Base-by-base conservation (phyloP, 92 coral and sea anemone species). In the Porites divaricata region DNA sequence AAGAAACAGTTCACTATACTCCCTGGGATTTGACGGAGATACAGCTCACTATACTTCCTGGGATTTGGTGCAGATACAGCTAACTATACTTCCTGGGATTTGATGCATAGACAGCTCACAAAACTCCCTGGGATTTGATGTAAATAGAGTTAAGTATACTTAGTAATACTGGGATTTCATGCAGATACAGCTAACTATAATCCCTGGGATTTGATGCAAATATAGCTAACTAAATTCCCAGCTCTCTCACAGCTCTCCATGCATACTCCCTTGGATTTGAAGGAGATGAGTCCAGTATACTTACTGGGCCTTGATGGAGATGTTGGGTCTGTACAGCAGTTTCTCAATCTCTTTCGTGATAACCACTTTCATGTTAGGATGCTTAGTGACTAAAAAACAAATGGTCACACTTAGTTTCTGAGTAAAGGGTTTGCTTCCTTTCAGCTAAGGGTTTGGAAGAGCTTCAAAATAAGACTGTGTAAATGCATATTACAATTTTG, bases 121-220 rank as follows among this genome's bases (percentile, higher is more conserved):
- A 35, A 0, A 35, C 45, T 35, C 45, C 45, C 45, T 35, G 45
- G 45, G 45, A 35, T 35, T 35, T 35, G 45, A 35, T 4, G 45
- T 5, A 35, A 35, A 35, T 35, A 35, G 45, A 35, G 49, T 20
- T 49, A 54, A 28, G 6, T 22, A 54, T 82, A 89, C 99, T 89
- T 85, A n/a, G n/a, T n/a, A n/a, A n/a, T n/a, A 96, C 99, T 96
- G 99, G 61, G 99, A 98, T 83, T 96, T 94, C 51, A 85, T 85
- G 85, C 92, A 86, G 75, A 96, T 88, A 35, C 45, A 35, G 45
- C 45, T 35, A 35, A 35, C 45, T 35, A 35, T 0, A 35, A 3
- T 35, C 45, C 45, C 45, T 35, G 7, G 6, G 45, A 6, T 35
- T 35, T 35, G 45, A 35, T 35, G 0, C 3, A 35, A 6, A 4